Evolutionary conservation across 2,113 vertebrate species (phyloP).

Genomic region (Petaurus breviceps): DNA sequence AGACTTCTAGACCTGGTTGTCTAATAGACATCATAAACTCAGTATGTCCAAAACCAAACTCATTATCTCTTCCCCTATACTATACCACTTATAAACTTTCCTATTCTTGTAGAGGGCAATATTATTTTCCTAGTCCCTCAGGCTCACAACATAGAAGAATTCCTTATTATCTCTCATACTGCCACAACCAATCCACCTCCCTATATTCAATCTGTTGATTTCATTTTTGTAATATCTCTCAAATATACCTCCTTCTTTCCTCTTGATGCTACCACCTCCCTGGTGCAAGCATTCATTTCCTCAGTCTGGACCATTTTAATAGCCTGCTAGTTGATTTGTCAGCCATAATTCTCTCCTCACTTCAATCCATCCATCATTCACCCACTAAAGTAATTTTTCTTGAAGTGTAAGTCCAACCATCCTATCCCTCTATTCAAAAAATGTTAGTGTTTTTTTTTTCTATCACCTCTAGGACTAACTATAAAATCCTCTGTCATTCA

Average conservation of each 20-base stretch:
- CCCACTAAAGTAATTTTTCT: not conserved
- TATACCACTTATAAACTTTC: not conserved
- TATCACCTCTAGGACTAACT: not conserved
- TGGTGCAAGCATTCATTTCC: not conserved
- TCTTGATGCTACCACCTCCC: not conserved
- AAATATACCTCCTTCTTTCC: not conserved
- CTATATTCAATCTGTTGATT: not conserved
- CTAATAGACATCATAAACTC: not conserved
- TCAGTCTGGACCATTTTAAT: not conserved
- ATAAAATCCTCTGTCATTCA: not conserved
- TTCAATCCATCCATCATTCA: not conserved
- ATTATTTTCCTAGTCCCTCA: not conserved
- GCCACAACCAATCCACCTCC: not conserved
- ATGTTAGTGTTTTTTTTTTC: not conserved
- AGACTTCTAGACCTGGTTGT: too few relatives aligned
- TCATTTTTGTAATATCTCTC: not conserved
- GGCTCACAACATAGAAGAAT: not conserved
- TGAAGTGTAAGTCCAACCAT: not conserved
- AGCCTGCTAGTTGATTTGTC: not conserved
- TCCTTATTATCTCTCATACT: not conserved
- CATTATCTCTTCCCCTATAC: not conserved
- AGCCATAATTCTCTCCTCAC: not conserved
- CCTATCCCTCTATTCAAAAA: not conserved
- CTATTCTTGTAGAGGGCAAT: not conserved
- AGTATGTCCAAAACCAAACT: not conserved